Conservation (phyloP, 2,113 vertebrate genomes). For the Mormyrus lacerda region DNA sequence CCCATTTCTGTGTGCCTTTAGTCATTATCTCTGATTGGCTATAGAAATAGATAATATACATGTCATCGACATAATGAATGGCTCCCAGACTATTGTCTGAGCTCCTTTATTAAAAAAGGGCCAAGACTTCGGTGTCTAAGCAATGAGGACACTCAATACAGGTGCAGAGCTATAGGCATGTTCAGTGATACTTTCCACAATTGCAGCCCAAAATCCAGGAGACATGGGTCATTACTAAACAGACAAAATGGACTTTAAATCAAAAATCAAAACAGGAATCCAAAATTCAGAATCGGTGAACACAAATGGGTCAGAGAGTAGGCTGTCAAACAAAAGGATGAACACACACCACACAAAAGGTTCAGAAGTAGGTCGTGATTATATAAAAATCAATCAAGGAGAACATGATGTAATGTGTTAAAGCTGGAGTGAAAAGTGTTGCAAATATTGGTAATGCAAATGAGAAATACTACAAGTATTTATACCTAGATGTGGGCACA, state of each 20-base stretch:
- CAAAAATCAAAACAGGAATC: background rate
- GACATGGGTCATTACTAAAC: background rate
- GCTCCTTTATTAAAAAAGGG: background rate
- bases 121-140: background rate
- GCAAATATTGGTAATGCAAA: background rate
- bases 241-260: background rate
- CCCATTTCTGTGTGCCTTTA: background rate
- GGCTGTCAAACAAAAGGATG: background rate
- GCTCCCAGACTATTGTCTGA: background rate
- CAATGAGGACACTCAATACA: background rate
- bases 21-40: background rate
- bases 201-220: background rate
- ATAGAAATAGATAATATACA: background rate
- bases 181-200: background rate
- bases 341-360: background rate
- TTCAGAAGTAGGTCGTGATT: background rate
- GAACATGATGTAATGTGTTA: background rate
- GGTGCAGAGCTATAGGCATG: background rate
- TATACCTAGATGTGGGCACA: background rate
- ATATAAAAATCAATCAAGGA: background rate
- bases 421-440: background rate
- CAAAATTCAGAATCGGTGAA: background rate
- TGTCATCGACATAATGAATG: background rate
- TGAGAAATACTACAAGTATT: background rate
- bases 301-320: background rate